phyloP scores from a whole-genome alignment of 2,888 invertebrate genomes.

The Hesperia comma region DNA sequence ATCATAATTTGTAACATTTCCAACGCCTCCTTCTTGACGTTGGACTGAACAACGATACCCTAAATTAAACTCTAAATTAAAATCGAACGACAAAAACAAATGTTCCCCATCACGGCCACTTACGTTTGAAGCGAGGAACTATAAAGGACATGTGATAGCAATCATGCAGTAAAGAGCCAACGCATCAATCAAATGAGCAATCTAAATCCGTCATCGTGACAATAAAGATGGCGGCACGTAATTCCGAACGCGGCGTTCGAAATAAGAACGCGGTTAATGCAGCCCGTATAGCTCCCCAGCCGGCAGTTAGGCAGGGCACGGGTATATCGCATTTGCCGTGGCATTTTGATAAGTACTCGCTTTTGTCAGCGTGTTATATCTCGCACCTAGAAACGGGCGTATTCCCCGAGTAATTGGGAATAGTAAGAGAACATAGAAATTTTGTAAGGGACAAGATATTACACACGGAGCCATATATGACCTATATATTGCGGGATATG shows the following conservation, averaged over 20 bases:
- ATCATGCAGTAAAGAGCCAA: conserved; percentile 47
- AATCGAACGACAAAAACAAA: conserved; percentile 33
- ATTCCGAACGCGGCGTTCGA: conserved; percentile 56
- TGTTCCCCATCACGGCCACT: conserved; percentile 35
- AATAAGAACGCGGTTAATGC: conserved; percentile 61
- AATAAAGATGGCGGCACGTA: conserved; percentile 65
- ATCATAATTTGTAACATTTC: too few species aligned
- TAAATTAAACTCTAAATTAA: conserved; percentile 28
- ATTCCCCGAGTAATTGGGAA: not conserved
- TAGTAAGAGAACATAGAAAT: not conserved
- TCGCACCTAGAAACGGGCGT: conserved; percentile 8
- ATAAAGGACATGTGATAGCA: conserved; percentile 45
- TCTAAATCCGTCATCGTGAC: conserved; percentile 68
- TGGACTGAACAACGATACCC: not conserved
- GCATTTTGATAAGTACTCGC: conserved; percentile 52
- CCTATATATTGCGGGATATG: too few species aligned
- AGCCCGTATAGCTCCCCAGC: conserved; percentile 64
- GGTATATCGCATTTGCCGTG: conserved; percentile 44
- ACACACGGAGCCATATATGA: not conserved
- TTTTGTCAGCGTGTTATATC: conserved; percentile 16
- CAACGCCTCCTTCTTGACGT: not conserved
- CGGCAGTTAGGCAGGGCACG: conserved; percentile 55
- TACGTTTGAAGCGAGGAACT: conserved; percentile 35
- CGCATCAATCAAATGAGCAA: conserved; percentile 59
- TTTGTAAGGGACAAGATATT: not conserved